phyloP scores from a whole-genome alignment of 2,113 vertebrate species.

The Alethe castanea region DNA sequence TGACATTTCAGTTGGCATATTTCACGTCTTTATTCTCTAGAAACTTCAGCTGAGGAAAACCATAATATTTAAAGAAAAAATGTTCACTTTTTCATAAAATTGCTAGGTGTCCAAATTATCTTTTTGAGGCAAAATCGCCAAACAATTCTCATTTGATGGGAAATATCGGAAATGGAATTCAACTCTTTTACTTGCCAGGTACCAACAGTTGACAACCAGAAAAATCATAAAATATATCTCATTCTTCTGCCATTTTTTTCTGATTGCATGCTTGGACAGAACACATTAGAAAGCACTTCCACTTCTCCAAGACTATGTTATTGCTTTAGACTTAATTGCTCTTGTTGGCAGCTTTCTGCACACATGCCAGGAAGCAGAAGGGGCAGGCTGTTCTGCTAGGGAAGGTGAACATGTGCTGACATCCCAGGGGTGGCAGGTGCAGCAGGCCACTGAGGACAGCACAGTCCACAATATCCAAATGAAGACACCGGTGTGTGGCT shows the following conservation, averaged over 20 bases:
- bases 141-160: not conserved
- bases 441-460: not conserved
- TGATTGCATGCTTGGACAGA: not conserved
- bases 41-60: not conserved
- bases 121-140: not conserved
- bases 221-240: not conserved
- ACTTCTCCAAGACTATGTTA: not conserved
- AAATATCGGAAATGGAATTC: not conserved
- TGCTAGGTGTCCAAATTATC: not conserved
- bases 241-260: not conserved
- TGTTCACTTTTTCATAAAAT: not conserved
- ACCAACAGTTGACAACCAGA: not conserved
- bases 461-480: not conserved
- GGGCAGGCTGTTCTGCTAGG: not conserved
- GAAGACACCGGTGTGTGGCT: accelerated
- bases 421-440: not conserved
- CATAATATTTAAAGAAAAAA: not conserved
- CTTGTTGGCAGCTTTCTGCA: not conserved
- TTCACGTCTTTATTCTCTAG: not conserved
- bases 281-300: not conserved
- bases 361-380: accelerated
- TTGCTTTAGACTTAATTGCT: not conserved
- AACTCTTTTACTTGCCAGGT: not conserved
- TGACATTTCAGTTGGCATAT: conserved; percentile 14
- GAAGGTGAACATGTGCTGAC: not conserved